Evolutionary conservation across 2,888 invertebrate genomes (phyloP).

Genomic region (Ichneumon xanthorius): DNA sequence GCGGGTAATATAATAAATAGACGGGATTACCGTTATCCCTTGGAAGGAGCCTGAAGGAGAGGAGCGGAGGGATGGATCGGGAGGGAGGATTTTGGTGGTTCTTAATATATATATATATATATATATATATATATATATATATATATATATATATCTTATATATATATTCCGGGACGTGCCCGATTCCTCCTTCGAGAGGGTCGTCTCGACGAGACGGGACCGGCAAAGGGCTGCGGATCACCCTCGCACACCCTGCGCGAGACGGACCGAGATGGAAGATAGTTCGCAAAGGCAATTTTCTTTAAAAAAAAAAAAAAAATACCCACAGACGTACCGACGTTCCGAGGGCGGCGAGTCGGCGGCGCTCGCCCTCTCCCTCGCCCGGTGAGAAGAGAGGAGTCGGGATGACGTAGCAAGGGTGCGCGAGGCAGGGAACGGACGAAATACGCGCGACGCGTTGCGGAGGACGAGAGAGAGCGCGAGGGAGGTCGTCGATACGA

Average conservation of each 20-base stretch:
- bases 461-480: constrained; percentile 55
- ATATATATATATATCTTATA: not conserved
- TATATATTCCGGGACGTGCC: not conserved
- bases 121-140: not conserved
- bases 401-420: constrained; percentile 74
- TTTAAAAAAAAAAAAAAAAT: constrained; percentile 73
- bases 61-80: constrained; percentile 23
- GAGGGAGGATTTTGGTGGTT: not conserved
- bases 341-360: constrained; percentile 23
- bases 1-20: constrained; percentile 61
- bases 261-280: constrained; percentile 13
- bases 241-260: constrained; percentile 12
- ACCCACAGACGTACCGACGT: constrained; percentile 71
- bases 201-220: constrained; percentile 32
- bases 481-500: constrained; percentile 83
- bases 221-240: constrained; percentile 41
- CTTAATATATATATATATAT: too few relatives aligned
- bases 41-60: constrained; percentile 30
- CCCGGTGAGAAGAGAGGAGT: constrained; percentile 53
- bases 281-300: constrained; percentile 73
- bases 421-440: constrained; percentile 56
- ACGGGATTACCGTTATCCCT: constrained; percentile 61
- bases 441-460: constrained; percentile 64
- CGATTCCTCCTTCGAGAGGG: constrained; percentile 10
- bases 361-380: constrained; percentile 21